Evolutionary conservation across 1,140 invertebrate genomes (phyloP).

Genomic region (Zeugodacus cucurbitae): DNA sequence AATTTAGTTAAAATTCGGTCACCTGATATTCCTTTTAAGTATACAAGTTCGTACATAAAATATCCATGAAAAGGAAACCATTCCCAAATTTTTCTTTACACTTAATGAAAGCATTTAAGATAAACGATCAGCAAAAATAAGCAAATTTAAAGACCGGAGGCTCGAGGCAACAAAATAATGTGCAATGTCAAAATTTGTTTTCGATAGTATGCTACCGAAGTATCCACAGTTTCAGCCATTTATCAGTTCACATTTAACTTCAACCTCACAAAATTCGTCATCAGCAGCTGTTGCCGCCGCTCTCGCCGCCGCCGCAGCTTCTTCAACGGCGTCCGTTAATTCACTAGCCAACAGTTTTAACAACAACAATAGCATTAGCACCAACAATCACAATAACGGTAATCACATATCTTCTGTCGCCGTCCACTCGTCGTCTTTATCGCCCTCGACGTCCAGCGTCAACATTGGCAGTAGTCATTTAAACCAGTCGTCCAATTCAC

Average conservation of each 20-base stretch:
- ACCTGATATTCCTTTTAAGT: not conserved
- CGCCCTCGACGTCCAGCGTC: conserved; percentile 53
- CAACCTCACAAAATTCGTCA: conserved; percentile 67
- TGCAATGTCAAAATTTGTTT: conserved; percentile 96
- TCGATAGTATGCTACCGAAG: conserved; percentile 96
- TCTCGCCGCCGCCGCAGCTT: conserved; percentile 60
- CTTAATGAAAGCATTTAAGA: not conserved
- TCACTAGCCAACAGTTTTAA: conserved; percentile 53
- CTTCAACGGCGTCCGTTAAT: conserved; percentile 50
- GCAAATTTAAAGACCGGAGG: not conserved
- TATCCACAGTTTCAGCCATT: conserved; percentile 85
- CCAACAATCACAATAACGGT: conserved; percentile 66
- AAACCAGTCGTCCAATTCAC: conserved; percentile 62
- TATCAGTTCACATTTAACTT: conserved; percentile 68
- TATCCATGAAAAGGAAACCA: too few species aligned
- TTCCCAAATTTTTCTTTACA: too few species aligned
- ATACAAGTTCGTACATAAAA: not conserved
- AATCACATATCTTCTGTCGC: conserved; percentile 57
- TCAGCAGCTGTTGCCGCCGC: conserved; percentile 70
- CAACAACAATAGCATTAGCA: conserved; percentile 53
- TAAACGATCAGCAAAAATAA: not conserved
- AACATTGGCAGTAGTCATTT: conserved; percentile 52
- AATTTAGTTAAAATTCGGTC: not conserved
- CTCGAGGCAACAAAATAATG: conserved; percentile 59
- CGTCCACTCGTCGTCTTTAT: conserved; percentile 49